These are phyloP conservation scores for Chelon auratus DNA, from an alignment of 2,797 vertebrate species.

Conservation along the genomic window DNA sequence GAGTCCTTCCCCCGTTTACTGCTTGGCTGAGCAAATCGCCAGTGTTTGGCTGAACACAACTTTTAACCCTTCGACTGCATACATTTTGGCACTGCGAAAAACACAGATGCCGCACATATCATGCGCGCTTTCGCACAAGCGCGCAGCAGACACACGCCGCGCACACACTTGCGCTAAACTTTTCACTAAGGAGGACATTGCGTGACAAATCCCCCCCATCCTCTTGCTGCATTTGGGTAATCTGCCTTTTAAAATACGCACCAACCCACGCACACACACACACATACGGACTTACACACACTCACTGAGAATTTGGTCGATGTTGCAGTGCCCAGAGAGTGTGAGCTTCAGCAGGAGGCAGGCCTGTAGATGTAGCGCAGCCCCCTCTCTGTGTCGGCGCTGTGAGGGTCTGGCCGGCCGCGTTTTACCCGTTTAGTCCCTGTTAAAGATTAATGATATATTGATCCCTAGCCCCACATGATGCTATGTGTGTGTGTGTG, in stretches of 20 bases:
- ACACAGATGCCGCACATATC: constrained; percentile 68
- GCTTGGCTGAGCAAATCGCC: constrained; percentile 85
- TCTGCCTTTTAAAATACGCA: constrained; percentile 79
- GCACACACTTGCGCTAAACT: constrained; percentile 62
- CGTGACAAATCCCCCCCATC: constrained; percentile 79
- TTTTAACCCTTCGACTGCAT: constrained; percentile 83
- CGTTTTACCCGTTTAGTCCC: constrained; percentile 85
- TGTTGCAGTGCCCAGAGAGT: constrained; percentile 65
- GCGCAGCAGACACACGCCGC: constrained; percentile 13
- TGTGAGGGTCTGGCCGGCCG: constrained; percentile 82
- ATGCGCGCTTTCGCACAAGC: constrained; percentile 44
- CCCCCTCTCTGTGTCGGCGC: constrained; percentile 70
- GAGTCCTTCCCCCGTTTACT: constrained; percentile 84
- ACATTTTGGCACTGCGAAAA: constrained; percentile 68
- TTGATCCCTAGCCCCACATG: constrained; percentile 78
- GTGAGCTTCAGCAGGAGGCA: constrained; percentile 59
- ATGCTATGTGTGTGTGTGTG: constrained; percentile 39
- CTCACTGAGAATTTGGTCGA: constrained; percentile 70
- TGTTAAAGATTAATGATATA: constrained; percentile 86
- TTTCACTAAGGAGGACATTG: constrained; percentile 79
- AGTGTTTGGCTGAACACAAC: constrained; percentile 84
- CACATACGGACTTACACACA: constrained; percentile 22
- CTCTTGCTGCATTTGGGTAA: constrained; percentile 79
- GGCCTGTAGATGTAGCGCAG: constrained; percentile 77
- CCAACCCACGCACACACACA: constrained; percentile 49